phyloP scores from a whole-genome alignment of 1,140 invertebrate genomes.

The Drosophila jambulina region DNA sequence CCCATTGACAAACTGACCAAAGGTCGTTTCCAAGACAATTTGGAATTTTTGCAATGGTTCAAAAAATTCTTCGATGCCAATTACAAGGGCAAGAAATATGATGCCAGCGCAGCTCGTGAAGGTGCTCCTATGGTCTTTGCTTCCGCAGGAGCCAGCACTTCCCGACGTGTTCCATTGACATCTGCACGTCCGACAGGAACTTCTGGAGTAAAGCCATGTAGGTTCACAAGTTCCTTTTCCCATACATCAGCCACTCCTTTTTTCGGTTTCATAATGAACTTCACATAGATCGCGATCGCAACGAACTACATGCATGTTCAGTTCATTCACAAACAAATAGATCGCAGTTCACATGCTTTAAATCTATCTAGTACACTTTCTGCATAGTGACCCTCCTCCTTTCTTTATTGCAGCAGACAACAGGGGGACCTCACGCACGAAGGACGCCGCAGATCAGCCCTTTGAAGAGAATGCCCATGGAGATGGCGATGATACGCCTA shows the following conservation, averaged over 20 bases:
- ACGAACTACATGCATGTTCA: not conserved
- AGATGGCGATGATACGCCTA: not conserved
- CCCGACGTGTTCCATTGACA: constrained; percentile 69
- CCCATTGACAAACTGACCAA: constrained; percentile 98
- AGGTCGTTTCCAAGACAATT: constrained; percentile 99
- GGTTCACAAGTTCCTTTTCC: too few relatives aligned
- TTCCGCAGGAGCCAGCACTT: constrained; percentile 54
- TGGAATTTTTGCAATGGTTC: constrained; percentile 99
- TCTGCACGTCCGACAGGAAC: constrained; percentile 79
- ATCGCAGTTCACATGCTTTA: too few relatives aligned
- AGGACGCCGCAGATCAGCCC: too few relatives aligned
- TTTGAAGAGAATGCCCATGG: not conserved
- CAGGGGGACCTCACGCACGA: constrained; percentile 75
- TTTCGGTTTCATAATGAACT: too few relatives aligned
- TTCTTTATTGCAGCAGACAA: constrained; percentile 82
- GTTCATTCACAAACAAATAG: too few relatives aligned
- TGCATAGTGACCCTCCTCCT: too few relatives aligned
- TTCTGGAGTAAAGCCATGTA: not conserved
- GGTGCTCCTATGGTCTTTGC: constrained; percentile 77
- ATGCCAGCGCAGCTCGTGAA: constrained; percentile 1
- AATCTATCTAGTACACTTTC: too few relatives aligned
- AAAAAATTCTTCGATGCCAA: constrained; percentile 89
- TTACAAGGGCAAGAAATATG: constrained; percentile 3
- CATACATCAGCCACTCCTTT: too few relatives aligned
- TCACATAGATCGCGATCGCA: too few relatives aligned